Conservation (phyloP, 2,113 vertebrate species). For the Spilogale gracilis region DNA sequence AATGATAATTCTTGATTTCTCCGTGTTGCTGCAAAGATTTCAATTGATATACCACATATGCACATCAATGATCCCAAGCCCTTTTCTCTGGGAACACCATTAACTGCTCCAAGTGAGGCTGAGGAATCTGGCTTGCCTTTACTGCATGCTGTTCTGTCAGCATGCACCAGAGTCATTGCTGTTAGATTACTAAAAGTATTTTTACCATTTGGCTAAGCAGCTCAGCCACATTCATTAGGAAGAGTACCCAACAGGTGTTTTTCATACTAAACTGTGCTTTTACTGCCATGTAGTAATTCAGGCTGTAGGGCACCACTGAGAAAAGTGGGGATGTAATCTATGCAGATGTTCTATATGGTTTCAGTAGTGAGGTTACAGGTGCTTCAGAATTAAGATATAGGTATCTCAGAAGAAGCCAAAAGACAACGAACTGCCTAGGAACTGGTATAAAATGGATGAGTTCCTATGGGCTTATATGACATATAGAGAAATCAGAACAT, state of each 20-base stretch:
- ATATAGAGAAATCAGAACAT: not conserved
- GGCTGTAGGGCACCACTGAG: not conserved
- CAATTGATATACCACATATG: not conserved
- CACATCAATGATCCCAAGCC: not conserved
- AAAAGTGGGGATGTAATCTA: not conserved
- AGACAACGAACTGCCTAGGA: not conserved
- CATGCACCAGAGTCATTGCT: constrained; percentile 38
- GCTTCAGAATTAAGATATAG: not conserved
- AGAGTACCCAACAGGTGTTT: not conserved
- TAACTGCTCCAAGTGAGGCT: not conserved
- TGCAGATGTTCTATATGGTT: not conserved
- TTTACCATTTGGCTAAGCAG: not conserved
- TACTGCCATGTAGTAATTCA: not conserved
- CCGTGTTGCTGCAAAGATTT: not conserved
- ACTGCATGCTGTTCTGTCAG: not conserved
- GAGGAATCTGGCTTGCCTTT: not conserved
- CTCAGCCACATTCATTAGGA: not conserved
- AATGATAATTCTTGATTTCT: not conserved
- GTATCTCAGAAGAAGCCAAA: not conserved
- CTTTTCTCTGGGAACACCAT: not conserved
- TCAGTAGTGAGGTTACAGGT: not conserved
- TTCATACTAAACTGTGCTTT: not conserved
- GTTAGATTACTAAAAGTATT: not conserved
- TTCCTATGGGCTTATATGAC: not conserved
- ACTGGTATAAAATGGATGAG: not conserved